Conservation (phyloP, 2,797 vertebrate species). For the Ispidina lecontei region DNA sequence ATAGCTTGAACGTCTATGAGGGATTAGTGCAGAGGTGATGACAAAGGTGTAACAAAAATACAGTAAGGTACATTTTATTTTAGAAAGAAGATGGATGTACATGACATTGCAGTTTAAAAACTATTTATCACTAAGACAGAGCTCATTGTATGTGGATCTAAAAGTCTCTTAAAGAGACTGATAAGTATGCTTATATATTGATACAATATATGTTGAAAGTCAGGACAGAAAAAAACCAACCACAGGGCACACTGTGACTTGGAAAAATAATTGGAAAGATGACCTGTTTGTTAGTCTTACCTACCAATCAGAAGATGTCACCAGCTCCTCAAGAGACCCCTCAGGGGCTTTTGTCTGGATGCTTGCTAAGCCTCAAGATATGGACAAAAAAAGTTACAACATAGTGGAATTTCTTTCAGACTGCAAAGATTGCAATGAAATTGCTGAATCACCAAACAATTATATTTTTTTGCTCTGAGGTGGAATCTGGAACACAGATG, state of each 20-base stretch:
- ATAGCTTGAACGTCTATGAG: not conserved
- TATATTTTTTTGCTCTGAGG: not conserved
- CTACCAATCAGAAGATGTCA: not conserved
- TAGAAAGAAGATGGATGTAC: not conserved
- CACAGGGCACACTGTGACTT: not conserved
- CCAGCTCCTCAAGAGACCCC: not conserved
- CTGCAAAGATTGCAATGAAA: not conserved
- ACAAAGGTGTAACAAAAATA: not conserved
- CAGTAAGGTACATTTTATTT: not conserved
- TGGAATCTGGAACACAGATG: not conserved
- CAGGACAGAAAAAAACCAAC: not conserved
- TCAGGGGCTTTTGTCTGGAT: not conserved
- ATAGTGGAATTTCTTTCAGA: not conserved
- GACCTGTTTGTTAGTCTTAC: not conserved
- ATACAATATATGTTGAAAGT: not conserved
- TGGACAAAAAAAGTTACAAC: not conserved
- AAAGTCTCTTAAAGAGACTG: not conserved
- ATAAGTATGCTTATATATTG: not conserved
- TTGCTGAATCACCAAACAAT: slow-evolving; percentile 8
- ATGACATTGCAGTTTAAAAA: not conserved
- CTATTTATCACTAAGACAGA: not conserved
- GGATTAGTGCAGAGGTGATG: not conserved
- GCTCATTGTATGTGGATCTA: not conserved
- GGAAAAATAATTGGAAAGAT: not conserved
- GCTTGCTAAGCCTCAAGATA: not conserved